phyloP scores from a whole-genome alignment of 2,797 vertebrate species.

The Hoplostethus atlanticus region DNA sequence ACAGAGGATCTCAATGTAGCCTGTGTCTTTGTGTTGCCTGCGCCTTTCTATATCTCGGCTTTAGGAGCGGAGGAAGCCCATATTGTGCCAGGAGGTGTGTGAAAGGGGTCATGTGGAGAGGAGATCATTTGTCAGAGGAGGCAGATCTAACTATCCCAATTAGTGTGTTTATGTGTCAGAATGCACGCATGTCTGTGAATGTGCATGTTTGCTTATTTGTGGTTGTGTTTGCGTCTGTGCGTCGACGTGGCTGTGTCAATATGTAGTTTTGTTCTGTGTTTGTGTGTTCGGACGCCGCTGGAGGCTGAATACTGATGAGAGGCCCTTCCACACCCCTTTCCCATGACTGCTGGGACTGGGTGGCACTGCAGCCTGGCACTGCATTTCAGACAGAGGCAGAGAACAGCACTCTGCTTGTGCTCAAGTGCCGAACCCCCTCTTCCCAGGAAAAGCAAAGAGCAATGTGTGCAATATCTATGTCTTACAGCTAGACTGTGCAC shows the following conservation, averaged over 20 bases:
- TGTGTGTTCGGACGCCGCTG: constrained; percentile 47
- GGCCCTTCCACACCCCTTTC: constrained; percentile 69
- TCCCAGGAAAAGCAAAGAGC: constrained; percentile 24
- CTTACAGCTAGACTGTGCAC: constrained; percentile 7
- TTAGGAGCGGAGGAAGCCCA: constrained; percentile 39
- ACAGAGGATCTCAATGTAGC: constrained; percentile 44
- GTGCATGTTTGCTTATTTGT: constrained; percentile 26
- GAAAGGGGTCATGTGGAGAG: constrained; percentile 40
- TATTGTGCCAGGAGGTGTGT: constrained; percentile 56
- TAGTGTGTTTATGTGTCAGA: constrained; percentile 23
- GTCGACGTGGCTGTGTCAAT: constrained; percentile 46
- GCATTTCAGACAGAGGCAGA: constrained; percentile 58
- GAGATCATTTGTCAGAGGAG: constrained; percentile 33
- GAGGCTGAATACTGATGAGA: constrained; percentile 81
- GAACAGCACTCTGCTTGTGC: constrained; percentile 64
- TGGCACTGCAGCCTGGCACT: constrained; percentile 72
- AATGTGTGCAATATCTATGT: constrained; percentile 3
- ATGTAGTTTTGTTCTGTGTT: constrained; percentile 29
- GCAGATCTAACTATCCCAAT: constrained; percentile 37
- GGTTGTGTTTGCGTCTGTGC: constrained; percentile 4
- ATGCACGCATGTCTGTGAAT: constrained; percentile 1
- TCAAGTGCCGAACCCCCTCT: constrained; percentile 38
- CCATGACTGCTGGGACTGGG: constrained; percentile 70
- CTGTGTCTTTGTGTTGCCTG: constrained; percentile 57
- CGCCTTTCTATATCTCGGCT: constrained; percentile 41